These are phyloP conservation scores for Zoroaster sp. DNA, from an alignment of 53 echinoderm and acorn worm species.

Conservation along the genomic window DNA sequence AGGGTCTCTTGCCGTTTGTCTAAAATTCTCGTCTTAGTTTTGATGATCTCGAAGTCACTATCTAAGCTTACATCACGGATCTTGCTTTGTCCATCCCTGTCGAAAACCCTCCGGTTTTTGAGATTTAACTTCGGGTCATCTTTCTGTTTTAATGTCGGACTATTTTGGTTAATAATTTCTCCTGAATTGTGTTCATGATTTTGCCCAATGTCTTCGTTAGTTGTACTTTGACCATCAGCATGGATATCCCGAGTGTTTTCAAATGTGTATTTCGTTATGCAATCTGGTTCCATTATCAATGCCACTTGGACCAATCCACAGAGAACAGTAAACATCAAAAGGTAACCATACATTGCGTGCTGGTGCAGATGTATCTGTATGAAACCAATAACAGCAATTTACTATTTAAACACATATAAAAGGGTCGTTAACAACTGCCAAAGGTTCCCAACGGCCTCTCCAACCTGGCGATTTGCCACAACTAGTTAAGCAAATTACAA, in stretches of 20 bases:
- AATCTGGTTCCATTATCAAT: background rate
- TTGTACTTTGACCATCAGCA: background rate
- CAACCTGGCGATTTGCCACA: no score
- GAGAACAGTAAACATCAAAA: constrained; percentile 8
- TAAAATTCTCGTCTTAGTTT: background rate
- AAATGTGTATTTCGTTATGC: background rate
- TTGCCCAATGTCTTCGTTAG: background rate
- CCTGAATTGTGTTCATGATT: background rate
- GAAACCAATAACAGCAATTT: background rate
- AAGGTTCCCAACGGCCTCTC: background rate
- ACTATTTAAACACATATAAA: no score
- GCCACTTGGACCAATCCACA: background rate
- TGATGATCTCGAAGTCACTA: background rate
- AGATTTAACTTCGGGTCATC: background rate
- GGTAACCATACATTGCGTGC: background rate
- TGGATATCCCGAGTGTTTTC: background rate
- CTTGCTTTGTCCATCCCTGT: background rate
- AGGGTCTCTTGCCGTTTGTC: background rate
- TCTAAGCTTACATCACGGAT: background rate
- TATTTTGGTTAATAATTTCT: background rate
- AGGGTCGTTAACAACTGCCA: no score
- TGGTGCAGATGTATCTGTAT: background rate
- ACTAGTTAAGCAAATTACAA: no score
- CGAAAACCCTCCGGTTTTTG: background rate
- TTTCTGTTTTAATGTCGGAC: background rate